phyloP scores from a whole-genome alignment of 2,113 vertebrate species.

The Eleginops maclovinus region DNA sequence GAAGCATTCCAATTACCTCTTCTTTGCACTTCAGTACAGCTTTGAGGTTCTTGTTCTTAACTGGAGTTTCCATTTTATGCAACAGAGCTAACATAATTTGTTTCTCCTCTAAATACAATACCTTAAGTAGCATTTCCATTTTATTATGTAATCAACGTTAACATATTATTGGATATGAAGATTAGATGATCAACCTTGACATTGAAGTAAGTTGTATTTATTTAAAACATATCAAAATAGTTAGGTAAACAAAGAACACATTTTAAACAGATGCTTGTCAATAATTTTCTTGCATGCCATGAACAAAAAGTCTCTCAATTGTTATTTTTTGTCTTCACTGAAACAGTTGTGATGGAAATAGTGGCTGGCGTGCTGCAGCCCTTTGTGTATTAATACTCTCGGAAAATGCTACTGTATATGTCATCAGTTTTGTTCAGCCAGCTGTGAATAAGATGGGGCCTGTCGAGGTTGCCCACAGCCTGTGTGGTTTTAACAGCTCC shows the following conservation, averaged over 20 bases:
- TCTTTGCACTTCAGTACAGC: not conserved
- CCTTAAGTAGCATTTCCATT: not conserved
- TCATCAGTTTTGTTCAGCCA: slow-evolving; percentile 76
- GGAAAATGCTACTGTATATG: slow-evolving; percentile 73
- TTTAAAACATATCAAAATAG: not conserved
- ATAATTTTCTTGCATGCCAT: not conserved
- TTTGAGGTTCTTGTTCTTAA: not conserved
- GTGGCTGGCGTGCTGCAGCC: slow-evolving; percentile 51
- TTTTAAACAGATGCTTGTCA: not conserved
- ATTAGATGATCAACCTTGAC: not conserved
- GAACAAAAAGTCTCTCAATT: not conserved
- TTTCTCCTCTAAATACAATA: not conserved
- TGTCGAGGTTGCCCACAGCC: slow-evolving; percentile 38
- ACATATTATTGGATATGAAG: too few relatives aligned
- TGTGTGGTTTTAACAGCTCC: slow-evolving; percentile 75
- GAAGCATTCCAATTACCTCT: not conserved
- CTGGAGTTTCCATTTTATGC: not conserved
- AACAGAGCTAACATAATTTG: not conserved
- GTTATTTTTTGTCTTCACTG: slow-evolving; percentile 26
- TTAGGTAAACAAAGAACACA: too few relatives aligned
- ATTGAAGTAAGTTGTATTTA: not conserved
- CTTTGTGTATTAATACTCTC: slow-evolving; percentile 77
- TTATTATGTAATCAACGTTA: not conserved
- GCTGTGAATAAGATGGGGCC: slow-evolving; percentile 71
- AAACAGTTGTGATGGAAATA: slow-evolving; percentile 71